Evolutionary conservation across 2,888 invertebrate species (phyloP), one percentile per base, ranked within the genome.

Genomic region (Ophraella communa): DNA sequence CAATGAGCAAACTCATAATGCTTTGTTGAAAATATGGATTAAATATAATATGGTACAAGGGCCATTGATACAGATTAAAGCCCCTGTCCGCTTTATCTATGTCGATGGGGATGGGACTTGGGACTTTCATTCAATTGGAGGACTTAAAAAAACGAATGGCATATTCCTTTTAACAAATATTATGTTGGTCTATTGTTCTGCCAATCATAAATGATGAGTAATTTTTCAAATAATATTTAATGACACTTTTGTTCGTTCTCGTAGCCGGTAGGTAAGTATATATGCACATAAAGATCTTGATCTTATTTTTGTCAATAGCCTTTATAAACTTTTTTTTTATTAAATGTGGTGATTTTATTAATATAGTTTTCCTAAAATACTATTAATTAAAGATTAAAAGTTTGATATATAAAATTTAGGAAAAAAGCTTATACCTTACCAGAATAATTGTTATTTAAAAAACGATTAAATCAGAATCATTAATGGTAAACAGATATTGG

Each of bases 1-100:
- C 71, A 76, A 67, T 80, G 78, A 77, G 75, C 79, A 78, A 39
- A 73, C 77, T 78, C 77, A 78, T 78, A 78, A 79, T 79, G 77
- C 77, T 74, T 78, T 78, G 77, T 77, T 71, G 71, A 71, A 71
- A 71, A 71, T 72, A 69, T 73, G 76, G 77, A 76, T 78, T 77
- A 77, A 74, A 77, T 74, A 75, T 77, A 73, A 73, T 74, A 74
- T 75, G 70, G 71, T 68, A 72, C 67, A 74, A 77, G 77, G 76
- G 74, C 78, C 76, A 78, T 78, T 77, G 77, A 77, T 78, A 77
- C 73, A 77, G 75, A 76, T 76, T 76, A 69, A 74, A 73, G 71
- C 74, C 76, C 76, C 72, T 71, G 73, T 74, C 74, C 73, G 74
- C 70, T 76, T 70, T 74, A 70, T 75, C 72, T 76, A 76, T 75